Base-by-base conservation (phyloP, 2,797 vertebrate species). In the Sebastes vulpes region DNA sequence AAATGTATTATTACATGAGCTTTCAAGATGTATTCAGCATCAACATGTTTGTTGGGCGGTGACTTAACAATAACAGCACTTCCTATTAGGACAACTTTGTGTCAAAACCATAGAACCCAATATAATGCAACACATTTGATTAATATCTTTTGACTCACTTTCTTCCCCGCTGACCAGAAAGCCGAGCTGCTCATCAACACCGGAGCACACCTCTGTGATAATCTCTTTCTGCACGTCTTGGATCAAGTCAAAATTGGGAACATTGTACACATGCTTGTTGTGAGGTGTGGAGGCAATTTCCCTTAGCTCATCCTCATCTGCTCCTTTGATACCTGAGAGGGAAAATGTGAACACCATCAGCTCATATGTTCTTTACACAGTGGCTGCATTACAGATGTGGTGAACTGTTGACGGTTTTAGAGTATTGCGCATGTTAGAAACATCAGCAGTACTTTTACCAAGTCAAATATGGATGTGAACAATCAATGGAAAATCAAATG, bases 211-310 rank as follows among this genome's bases (percentile, higher is more conserved):
- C 88, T 99, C 97, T 14, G 87, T 95, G 83, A 99, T 97, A 46
- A 99, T 98, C 94, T 97, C 97, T 85, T 96, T 97, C 91, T 99
- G 97, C 70, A 99, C 97, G 18, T 97, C 95, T 90, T 96, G 96
- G 94, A 99, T 99, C 67, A 97, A 85, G 90, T 99, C 97, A 87
- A 99, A 99, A 92, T 99, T 98, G 71, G 97, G 96, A 75, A 99
- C 98, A 2, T 98, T 99, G 95, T 98, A 99, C 46, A 99, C 97
- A 54, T 99, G 99, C 70, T 95, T 98, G 91, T 93, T 88, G 70
- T 98, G 96, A 63, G 98, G 98, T n/a, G 94, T 93, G 77, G 98
- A 99, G 57, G 98, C 98, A n/a, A 99, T 99, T 90, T 97, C 95
- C 88, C 93, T 98, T 50, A 99, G 96, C 85, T 99, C 98, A 85